Evolutionary conservation across 2,888 invertebrate genomes (phyloP).

Genomic region (Saturnia japonica): DNA sequence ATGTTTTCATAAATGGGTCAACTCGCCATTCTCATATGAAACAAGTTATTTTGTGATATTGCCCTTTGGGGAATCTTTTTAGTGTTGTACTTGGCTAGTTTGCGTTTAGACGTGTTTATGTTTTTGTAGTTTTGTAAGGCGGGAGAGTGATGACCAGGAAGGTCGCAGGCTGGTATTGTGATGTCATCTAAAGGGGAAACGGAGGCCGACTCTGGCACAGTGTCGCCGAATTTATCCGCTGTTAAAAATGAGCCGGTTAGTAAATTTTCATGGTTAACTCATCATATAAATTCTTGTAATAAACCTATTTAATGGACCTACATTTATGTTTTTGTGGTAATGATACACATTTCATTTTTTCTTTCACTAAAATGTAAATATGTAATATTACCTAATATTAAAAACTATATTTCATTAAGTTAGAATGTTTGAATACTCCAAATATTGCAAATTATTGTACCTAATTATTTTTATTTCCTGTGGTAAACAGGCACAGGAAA

Average conservation of each 20-base stretch:
- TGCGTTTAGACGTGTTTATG: conserved; percentile 48
- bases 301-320: background rate
- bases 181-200: conserved; percentile 83
- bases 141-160: conserved; percentile 79
- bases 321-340: background rate
- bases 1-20: conserved; percentile 82
- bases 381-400: background rate
- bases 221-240: conserved; percentile 71
- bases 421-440: background rate
- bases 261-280: conserved; percentile 28
- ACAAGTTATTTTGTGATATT: conserved; percentile 63
- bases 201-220: conserved; percentile 81
- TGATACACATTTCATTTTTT: background rate
- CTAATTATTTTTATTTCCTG: too few species aligned
- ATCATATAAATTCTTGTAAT: conserved; percentile 6
- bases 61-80: conserved; percentile 39
- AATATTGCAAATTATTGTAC: background rate
- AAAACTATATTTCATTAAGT: background rate
- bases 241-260: conserved; percentile 79
- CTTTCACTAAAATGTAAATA: background rate
- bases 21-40: conserved; percentile 77
- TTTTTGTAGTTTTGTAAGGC: conserved; percentile 67
- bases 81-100: conserved; percentile 31
- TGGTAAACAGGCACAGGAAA: background rate
- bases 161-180: conserved; percentile 76